Conservation (phyloP, 2,113 vertebrate species). For the Antigone vipio region DNA sequence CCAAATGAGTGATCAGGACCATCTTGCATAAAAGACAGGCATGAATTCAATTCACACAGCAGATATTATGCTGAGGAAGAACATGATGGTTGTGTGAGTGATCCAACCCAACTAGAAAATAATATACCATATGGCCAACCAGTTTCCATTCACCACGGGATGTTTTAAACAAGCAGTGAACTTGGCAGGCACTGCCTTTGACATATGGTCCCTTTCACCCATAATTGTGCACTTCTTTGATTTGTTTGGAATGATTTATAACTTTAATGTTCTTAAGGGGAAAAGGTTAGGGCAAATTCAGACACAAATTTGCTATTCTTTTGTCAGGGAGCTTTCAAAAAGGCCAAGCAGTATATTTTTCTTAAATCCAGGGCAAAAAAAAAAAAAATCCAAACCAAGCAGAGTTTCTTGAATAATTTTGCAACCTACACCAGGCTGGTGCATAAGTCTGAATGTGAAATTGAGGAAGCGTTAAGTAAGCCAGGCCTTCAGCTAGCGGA, state of each 20-base stretch:
- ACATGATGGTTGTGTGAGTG: not conserved
- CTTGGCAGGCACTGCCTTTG: conserved; percentile 22
- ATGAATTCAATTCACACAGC: not conserved
- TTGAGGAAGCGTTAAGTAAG: not conserved
- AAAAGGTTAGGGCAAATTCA: not conserved
- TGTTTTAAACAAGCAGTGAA: conserved; percentile 10
- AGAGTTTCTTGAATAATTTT: not conserved
- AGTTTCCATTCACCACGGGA: not conserved
- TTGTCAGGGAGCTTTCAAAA: not conserved
- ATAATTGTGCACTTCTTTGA: not conserved
- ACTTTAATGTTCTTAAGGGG: not conserved
- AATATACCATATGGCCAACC: conserved; percentile 12
- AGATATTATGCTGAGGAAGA: not conserved
- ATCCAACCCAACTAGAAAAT: conserved; percentile 17
- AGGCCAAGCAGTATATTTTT: not conserved
- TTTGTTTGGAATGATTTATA: conserved; percentile 18
- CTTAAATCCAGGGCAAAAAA: not conserved
- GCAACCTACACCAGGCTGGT: not conserved
- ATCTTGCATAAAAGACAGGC: not conserved
- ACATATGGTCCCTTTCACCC: conserved; percentile 44
- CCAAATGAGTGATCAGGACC: not conserved
- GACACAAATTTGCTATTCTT: not conserved
- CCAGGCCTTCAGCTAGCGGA: not conserved
- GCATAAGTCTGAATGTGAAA: not conserved
- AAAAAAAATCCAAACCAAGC: not conserved